Conservation (phyloP, 2,113 vertebrate genomes). For the Equus przewalskii region DNA sequence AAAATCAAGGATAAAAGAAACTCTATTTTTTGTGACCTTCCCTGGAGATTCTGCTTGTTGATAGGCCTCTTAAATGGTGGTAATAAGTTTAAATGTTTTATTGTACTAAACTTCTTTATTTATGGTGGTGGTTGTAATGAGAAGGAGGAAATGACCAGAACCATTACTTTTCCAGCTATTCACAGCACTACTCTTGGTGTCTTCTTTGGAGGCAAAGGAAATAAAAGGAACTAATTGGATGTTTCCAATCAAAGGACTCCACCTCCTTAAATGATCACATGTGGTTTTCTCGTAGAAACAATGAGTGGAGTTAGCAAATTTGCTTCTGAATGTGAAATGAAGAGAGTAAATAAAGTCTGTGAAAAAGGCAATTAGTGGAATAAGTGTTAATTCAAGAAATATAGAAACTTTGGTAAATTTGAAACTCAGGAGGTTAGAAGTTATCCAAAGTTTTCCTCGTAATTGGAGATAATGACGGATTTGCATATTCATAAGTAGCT, state of each 20-base stretch:
- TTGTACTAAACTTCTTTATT: conserved; percentile 42
- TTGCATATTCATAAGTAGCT: not conserved
- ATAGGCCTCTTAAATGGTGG: not conserved
- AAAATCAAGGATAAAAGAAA: conserved; percentile 43
- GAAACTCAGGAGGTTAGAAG: not conserved
- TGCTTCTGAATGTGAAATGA: conserved; percentile 11
- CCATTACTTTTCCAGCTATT: conserved; percentile 16
- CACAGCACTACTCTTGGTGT: conserved; percentile 49
- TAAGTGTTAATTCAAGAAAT: not conserved
- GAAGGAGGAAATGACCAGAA: conserved; percentile 21
- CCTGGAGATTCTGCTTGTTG: not conserved
- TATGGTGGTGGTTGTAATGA: conserved; percentile 34
- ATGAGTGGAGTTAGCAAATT: not conserved
- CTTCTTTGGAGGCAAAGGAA: conserved; percentile 45
- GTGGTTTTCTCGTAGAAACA: not conserved
- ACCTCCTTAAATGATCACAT: not conserved
- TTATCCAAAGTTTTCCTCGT: not conserved
- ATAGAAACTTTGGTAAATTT: not conserved
- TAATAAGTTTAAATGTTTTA: conserved; percentile 43
- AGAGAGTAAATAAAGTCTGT: not conserved
- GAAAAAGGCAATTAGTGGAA: not conserved
- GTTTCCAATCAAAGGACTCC: not conserved
- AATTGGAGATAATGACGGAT: not conserved
- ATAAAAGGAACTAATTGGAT: conserved; percentile 60
- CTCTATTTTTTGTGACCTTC: not conserved